A percentile compares a stretch with the other conserved stretches of the same genome.
Conservation (phyloP, 2,888 invertebrate species). For the Cephus rjabovi region DNA sequence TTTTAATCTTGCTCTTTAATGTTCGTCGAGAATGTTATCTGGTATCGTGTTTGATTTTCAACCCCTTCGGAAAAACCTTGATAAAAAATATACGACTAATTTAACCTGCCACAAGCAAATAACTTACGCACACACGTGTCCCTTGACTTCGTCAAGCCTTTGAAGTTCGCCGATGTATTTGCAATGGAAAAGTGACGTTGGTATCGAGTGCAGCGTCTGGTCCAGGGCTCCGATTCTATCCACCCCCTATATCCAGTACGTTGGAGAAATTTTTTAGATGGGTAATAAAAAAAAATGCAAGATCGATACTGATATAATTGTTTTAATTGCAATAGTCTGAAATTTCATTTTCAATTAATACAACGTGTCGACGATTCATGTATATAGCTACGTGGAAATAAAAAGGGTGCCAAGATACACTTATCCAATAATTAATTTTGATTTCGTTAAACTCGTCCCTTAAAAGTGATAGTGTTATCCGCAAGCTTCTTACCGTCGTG, state of each 20-base stretch:
- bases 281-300: too few relatives aligned
- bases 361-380: too few relatives aligned
- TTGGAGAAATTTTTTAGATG: neutral
- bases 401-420: neutral
- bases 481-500: neutral
- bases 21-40: neutral
- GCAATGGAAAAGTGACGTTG: neutral
- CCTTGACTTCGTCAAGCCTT: too few relatives aligned
- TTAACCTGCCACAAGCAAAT: too few relatives aligned
- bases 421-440: too few relatives aligned
- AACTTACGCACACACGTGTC: too few relatives aligned
- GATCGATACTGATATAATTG: neutral
- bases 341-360: neutral
- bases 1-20: neutral
- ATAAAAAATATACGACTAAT: too few relatives aligned
- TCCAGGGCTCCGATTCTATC: neutral
- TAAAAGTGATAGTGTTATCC: neutral
- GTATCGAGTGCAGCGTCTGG: neutral
- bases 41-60: neutral
- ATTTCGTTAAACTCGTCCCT: too few relatives aligned
- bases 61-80: too few relatives aligned
- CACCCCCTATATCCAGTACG: neutral
- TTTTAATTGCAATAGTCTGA: neutral
- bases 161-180: neutral
- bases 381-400: neutral